phyloP scores from a whole-genome alignment of 2,888 invertebrate genomes.

The Amblyjoppa fuscipennis region DNA sequence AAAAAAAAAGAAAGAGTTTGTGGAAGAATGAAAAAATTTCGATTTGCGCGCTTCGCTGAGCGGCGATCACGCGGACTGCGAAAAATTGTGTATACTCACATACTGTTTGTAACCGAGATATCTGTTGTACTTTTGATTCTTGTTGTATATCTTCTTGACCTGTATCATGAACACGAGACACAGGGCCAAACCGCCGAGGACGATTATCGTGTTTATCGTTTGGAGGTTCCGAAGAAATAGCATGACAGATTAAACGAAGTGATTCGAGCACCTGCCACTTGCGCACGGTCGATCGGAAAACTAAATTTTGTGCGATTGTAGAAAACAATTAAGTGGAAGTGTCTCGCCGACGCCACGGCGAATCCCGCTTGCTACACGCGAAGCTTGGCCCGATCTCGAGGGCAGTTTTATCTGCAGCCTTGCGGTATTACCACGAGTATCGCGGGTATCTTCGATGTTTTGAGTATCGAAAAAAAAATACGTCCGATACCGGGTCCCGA shows the following conservation, averaged over 20 bases:
- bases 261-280: background rate
- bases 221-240: constrained; percentile 81
- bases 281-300: constrained; percentile 21
- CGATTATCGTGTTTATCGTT: constrained; percentile 79
- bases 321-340: background rate
- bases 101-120: constrained; percentile 85
- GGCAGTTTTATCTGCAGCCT: background rate
- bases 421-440: background rate
- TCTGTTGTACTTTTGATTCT: constrained; percentile 85
- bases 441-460: background rate
- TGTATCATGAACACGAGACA: constrained; percentile 84
- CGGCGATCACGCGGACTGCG: background rate
- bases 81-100: constrained; percentile 79
- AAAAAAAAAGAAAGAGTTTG: constrained; percentile 27
- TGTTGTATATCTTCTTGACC: constrained; percentile 85
- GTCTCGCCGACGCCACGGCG: background rate
- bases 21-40: background rate
- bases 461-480: constrained; percentile 26
- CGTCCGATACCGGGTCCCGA: constrained; percentile 1
- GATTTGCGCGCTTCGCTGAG: background rate
- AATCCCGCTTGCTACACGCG: background rate
- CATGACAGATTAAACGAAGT: constrained; percentile 75
- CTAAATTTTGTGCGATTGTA: background rate
- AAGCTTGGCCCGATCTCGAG: background rate
- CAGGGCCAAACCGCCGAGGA: constrained; percentile 80